Conservation (phyloP, 2,888 invertebrate genomes). For the Dinocampus coccinellae region DNA sequence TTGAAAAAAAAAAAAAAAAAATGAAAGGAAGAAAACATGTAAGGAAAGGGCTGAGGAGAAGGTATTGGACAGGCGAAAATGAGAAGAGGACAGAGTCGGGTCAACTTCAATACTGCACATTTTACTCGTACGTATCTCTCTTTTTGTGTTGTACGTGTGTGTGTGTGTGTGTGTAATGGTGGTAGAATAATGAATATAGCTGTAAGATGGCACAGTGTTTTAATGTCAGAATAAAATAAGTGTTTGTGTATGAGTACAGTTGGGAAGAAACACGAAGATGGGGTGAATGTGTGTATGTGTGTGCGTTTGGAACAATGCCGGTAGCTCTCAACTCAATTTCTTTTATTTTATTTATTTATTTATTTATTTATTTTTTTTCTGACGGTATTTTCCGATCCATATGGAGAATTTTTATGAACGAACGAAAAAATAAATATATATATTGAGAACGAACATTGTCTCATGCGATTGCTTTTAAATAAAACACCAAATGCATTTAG, state of each 20-base stretch:
- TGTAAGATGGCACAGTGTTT: neutral
- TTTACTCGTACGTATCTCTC: too few species aligned
- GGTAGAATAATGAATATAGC: neutral
- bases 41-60: neutral
- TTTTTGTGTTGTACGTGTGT: neutral
- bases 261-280: neutral
- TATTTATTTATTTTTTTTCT: neutral
- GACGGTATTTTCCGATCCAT: slow-evolving; percentile 47
- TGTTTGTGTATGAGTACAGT: neutral
- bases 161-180: neutral
- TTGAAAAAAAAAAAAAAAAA: neutral
- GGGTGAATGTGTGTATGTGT: neutral
- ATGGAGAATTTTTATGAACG: slow-evolving; percentile 60
- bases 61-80: slow-evolving; percentile 20
- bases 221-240: neutral
- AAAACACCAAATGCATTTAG: slow-evolving; percentile 53
- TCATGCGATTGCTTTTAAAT: slow-evolving; percentile 67
- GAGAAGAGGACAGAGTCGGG: neutral
- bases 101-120: neutral
- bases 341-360: neutral
- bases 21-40: too few species aligned
- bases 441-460: slow-evolving; percentile 63
- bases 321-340: neutral
- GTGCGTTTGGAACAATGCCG: neutral
- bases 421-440: too few species aligned